A percentile compares a stretch with the other conserved stretches of the same genome.
These are phyloP conservation scores for Trissoscelio sp. DNA, from an alignment of 2,888 invertebrate species.

Conservation along the genomic window DNA sequence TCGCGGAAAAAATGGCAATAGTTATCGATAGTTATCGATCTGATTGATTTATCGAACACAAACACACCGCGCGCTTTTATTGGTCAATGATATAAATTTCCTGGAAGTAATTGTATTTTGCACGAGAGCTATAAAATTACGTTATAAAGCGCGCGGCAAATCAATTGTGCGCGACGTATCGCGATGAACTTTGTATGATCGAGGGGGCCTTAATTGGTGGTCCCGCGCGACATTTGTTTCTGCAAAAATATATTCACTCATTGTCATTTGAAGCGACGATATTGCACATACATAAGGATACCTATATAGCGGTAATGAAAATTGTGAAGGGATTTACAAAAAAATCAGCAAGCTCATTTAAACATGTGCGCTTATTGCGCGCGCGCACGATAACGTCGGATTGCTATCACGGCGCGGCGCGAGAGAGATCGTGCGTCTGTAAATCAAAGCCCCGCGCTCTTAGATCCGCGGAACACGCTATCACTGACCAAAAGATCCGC, in stretches of 20 bases:
- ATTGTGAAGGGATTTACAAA: too few species aligned
- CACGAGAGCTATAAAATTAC: conserved; percentile 50
- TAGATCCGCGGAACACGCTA: too few species aligned
- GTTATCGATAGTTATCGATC: conserved; percentile 53
- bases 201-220: conserved; percentile 45
- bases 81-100: conserved; percentile 55
- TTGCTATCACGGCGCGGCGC: too few species aligned
- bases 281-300: too few species aligned
- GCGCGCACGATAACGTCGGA: too few species aligned
- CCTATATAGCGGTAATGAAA: too few species aligned
- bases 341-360: too few species aligned
- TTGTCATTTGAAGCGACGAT: too few species aligned
- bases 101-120: conserved; percentile 54
- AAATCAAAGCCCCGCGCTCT: too few species aligned
- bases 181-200: conserved; percentile 59
- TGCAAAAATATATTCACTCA: conserved; percentile 34
- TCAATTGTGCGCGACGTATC: conserved; percentile 55
- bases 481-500: too few species aligned
- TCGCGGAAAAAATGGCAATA: conserved; percentile 35
- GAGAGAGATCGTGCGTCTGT: too few species aligned
- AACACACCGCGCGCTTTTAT: conserved; percentile 40
- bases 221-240: conserved; percentile 12
- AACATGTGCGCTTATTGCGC: too few species aligned
- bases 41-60: conserved; percentile 51
- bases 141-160: conserved; percentile 50